Percentiles rank a stretch among this genome's conserved stretches.
These are phyloP conservation scores for Gandaritis pyraliata DNA, from an alignment of 2,888 invertebrate species.

Conservation along the genomic window DNA sequence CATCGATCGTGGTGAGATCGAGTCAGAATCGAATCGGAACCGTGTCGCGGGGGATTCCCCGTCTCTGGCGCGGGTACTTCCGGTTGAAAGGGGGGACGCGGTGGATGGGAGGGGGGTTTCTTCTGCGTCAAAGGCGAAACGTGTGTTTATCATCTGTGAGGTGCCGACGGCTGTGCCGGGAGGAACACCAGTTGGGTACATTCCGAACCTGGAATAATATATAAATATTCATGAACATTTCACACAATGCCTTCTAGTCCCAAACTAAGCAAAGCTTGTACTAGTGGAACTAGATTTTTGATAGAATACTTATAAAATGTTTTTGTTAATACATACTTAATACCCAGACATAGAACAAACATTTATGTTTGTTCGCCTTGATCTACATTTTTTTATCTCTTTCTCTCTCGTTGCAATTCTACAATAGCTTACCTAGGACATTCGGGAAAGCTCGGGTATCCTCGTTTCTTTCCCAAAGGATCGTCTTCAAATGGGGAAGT, in stretches of 20 bases:
- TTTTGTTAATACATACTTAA: no score
- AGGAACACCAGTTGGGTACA: constrained; percentile 13
- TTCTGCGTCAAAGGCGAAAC: constrained; percentile 72
- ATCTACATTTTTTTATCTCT: no score
- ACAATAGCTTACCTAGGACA: constrained; percentile 71
- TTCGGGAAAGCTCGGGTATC: constrained; percentile 67
- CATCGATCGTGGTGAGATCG: constrained; percentile 73
- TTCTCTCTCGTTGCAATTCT: no score
- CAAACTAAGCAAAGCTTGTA: no score
- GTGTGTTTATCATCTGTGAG: background rate
- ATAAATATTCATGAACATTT: no score
- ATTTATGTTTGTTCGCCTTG: no score
- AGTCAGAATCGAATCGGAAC: constrained; percentile 78
- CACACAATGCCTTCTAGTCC: no score
- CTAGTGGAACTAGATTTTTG: no score
- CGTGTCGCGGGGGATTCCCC: constrained; percentile 66
- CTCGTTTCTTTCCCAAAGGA: constrained; percentile 72
- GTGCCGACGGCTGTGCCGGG: background rate
- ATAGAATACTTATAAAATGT: no score
- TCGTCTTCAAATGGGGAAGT: constrained; percentile 86
- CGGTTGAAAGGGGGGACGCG: constrained; percentile 67
- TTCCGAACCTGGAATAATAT: constrained; percentile 14
- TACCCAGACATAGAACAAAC: no score
- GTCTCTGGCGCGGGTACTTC: constrained; percentile 64
- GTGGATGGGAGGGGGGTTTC: constrained; percentile 51